phyloP scores from a whole-genome alignment of 2,888 invertebrate species.

The Dexiosoma caninum region DNA sequence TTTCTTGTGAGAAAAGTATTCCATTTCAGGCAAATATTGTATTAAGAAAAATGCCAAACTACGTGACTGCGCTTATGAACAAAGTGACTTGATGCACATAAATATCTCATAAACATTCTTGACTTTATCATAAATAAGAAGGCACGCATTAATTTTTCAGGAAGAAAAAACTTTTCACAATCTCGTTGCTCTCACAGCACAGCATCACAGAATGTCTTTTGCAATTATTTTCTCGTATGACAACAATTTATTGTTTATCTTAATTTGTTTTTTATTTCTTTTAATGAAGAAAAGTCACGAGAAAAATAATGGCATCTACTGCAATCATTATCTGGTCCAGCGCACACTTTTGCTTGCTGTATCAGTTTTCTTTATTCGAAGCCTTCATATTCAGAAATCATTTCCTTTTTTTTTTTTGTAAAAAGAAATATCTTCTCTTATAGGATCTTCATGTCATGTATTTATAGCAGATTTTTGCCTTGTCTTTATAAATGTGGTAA shows the following conservation, averaged over 20 bases:
- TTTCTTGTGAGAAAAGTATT: not conserved
- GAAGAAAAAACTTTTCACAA: not conserved
- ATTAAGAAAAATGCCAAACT: not conserved
- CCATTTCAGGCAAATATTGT: not conserved
- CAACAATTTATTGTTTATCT: conserved; percentile 8
- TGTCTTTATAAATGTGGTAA: not conserved
- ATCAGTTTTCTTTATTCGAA: not conserved
- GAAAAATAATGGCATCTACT: not conserved
- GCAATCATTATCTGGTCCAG: conserved; percentile 11
- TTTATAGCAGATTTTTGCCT: not conserved
- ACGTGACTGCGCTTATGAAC: conserved; percentile 7
- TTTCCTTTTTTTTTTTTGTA: not conserved
- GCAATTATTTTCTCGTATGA: not conserved
- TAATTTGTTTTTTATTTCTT: not conserved
- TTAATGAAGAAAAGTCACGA: too few relatives aligned
- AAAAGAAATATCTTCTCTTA: not conserved
- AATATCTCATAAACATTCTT: not conserved
- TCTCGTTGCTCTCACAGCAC: not conserved
- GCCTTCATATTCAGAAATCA: not conserved
- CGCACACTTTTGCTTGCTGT: not conserved
- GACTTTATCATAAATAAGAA: conserved; percentile 44
- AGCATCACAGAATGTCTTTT: not conserved
- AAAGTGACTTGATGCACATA: not conserved
- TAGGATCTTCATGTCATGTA: not conserved
- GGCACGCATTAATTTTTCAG: too few relatives aligned